Conservation (phyloP, 2,113 vertebrate species). For the Motacilla tschutschensis region DNA sequence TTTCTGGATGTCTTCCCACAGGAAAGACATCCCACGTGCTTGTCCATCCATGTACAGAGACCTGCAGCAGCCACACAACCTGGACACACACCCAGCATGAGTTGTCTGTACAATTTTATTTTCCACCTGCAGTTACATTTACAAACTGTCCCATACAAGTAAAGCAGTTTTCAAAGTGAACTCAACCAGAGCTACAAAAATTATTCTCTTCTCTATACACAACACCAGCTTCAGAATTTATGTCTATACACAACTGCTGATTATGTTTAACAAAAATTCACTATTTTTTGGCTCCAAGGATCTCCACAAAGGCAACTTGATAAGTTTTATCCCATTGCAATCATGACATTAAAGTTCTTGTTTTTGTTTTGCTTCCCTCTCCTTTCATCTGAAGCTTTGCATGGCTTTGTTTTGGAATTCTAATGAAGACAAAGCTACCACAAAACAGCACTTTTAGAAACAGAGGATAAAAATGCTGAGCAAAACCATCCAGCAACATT, state of each 20-base stretch:
- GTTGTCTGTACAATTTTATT: slow-evolving; percentile 51
- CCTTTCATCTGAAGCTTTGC: not conserved
- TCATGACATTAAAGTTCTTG: not conserved
- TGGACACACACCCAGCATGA: not conserved
- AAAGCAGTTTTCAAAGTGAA: slow-evolving; percentile 1
- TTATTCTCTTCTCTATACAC: not conserved
- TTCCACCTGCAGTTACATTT: slow-evolving; percentile 27
- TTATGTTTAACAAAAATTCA: not conserved
- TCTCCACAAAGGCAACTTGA: slow-evolving; percentile 30
- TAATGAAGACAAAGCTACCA: not conserved
- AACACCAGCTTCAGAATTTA: not conserved
- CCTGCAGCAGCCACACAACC: not conserved
- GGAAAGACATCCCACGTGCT: not conserved
- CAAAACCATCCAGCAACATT: not conserved
- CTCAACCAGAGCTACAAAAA: slow-evolving; percentile 20
- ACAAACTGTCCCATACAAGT: slow-evolving; percentile 8
- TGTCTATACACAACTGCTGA: not conserved
- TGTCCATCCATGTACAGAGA: fast-evolving
- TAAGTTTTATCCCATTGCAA: not conserved
- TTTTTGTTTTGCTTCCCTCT: not conserved
- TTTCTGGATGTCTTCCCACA: not conserved
- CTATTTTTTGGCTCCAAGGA: slow-evolving; percentile 2
- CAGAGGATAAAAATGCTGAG: not conserved
- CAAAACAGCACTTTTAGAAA: not conserved
- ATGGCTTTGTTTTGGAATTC: slow-evolving; percentile 5